These are phyloP conservation scores for Pantherophis vulpinus DNA, from an alignment of 2,797 vertebrate species.

Conservation along the genomic window DNA sequence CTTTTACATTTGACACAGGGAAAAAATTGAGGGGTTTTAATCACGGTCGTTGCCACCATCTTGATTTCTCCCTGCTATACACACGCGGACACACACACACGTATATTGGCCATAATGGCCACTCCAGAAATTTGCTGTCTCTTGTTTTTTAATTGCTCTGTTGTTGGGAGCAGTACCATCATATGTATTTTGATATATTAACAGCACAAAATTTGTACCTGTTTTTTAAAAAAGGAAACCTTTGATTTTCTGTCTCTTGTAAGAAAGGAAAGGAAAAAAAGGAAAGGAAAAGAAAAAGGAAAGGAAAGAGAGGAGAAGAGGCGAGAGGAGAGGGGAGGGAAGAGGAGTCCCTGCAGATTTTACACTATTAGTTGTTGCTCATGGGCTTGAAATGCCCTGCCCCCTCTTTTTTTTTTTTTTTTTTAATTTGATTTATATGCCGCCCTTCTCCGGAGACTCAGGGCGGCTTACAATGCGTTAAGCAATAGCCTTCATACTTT, in stretches of 20 bases:
- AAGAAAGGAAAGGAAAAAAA: background rate
- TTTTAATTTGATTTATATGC: no score
- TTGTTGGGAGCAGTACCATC: background rate
- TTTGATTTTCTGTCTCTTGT: rapidly evolving
- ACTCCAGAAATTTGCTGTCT: background rate
- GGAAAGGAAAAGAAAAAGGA: no score
- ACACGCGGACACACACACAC: no score
- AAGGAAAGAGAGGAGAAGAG: background rate
- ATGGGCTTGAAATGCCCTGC: rapidly evolving
- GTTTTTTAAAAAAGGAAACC: background rate
- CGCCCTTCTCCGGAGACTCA: no score
- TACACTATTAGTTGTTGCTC: background rate
- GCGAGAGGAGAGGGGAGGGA: background rate
- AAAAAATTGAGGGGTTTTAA: background rate
- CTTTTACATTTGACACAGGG: background rate
- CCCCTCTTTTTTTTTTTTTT: no score
- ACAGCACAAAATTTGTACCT: background rate
- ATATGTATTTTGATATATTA: background rate
- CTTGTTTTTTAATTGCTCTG: background rate
- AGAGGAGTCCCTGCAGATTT: background rate
- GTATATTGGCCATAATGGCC: background rate
- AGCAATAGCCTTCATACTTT: no score
- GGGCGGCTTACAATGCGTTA: no score
- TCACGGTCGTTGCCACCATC: background rate
- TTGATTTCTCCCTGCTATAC: background rate